phyloP scores from a whole-genome alignment of 1,140 invertebrate genomes.

The Aphis gossypii region DNA sequence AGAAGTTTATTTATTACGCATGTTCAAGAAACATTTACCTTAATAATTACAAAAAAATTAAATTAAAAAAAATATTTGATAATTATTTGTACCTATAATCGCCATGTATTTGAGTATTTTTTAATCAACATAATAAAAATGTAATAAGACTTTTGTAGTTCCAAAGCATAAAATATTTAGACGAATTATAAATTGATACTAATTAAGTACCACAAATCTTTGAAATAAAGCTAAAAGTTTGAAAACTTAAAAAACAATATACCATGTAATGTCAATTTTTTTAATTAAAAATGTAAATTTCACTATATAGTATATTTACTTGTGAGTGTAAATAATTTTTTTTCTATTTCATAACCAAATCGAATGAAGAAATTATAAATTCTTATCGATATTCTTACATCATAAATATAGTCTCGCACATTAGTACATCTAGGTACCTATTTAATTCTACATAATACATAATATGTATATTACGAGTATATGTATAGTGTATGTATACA shows the following conservation, averaged over 20 bases:
- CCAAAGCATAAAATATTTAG: neutral
- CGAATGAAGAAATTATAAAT: neutral
- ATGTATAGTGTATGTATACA: neutral
- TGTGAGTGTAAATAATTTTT: neutral
- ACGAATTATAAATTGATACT: neutral
- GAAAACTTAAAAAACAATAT: neutral
- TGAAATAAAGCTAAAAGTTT: neutral
- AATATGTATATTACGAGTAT: neutral
- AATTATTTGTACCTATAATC: neutral
- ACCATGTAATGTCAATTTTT: neutral
- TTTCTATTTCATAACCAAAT: neutral
- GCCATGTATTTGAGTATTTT: neutral
- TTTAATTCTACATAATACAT: neutral
- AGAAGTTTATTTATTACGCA: neutral
- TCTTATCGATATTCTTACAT: slow-evolving; percentile 4
- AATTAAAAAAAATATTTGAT: neutral
- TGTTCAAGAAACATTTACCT: neutral
- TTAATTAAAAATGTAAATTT: neutral
- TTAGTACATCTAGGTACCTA: neutral
- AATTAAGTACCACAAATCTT: neutral
- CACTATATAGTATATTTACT: neutral
- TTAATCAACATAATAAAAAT: slow-evolving; percentile 13
- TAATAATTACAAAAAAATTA: neutral
- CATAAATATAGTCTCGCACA: neutral
- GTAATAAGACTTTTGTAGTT: neutral